phyloP scores from a whole-genome alignment of 2,113 vertebrate genomes.

The Tragelaphus imberbis region DNA sequence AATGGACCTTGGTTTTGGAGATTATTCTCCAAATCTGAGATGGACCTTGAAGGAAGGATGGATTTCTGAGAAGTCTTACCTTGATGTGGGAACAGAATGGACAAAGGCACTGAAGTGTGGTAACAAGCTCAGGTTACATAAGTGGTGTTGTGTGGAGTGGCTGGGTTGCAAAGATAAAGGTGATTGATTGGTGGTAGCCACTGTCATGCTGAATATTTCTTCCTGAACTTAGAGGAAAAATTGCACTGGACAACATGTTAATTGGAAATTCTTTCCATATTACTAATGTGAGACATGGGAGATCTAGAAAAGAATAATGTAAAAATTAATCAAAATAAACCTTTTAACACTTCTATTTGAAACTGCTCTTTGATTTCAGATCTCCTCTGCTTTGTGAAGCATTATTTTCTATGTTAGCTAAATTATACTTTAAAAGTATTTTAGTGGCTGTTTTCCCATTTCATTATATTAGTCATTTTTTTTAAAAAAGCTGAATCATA shows the following conservation, averaged over 20 bases:
- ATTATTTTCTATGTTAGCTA: not conserved
- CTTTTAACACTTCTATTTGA: not conserved
- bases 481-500: not conserved
- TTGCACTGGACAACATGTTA: not conserved
- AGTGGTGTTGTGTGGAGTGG: not conserved
- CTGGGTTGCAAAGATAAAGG: not conserved
- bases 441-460: not conserved
- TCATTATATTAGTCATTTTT: not conserved
- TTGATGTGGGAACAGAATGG: not conserved
- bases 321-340: not conserved
- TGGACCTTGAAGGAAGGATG: not conserved
- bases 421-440: not conserved
- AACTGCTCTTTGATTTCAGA: not conserved
- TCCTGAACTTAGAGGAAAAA: not conserved
- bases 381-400: not conserved
- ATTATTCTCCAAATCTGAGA: not conserved
- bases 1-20: not conserved
- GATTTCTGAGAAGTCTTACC: not conserved
- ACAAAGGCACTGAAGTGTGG: not conserved
- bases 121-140: no score
- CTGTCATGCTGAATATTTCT: not conserved
- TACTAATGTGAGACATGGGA: not conserved
- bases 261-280: not conserved
- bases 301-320: not conserved
- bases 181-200: not conserved